Evolutionary conservation across 2,113 vertebrate species (phyloP).

Genomic region (Perca flavescens): DNA sequence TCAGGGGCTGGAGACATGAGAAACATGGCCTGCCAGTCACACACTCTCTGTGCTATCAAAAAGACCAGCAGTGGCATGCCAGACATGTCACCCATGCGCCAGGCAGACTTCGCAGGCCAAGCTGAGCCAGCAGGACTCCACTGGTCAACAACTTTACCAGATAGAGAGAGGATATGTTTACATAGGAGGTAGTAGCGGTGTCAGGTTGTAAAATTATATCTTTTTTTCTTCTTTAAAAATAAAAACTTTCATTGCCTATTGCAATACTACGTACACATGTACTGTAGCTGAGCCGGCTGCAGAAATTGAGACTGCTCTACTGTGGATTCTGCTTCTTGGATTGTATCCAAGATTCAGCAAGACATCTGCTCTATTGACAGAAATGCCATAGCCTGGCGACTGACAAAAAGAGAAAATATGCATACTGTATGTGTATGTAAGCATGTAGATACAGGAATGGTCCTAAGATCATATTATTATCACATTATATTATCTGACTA

Average conservation of each 20-base stretch:
- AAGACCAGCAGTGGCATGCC: slow-evolving; percentile 81
- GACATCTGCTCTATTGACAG: slow-evolving; percentile 52
- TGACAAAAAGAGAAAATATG: slow-evolving; percentile 24
- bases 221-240: neutral
- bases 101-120: slow-evolving; percentile 80
- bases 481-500: neutral
- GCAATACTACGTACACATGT: neutral
- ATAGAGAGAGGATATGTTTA: slow-evolving; percentile 79
- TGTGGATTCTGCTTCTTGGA: slow-evolving; percentile 41
- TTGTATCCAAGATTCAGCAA: slow-evolving; percentile 38
- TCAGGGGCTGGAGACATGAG: slow-evolving; percentile 82
- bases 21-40: slow-evolving; percentile 83
- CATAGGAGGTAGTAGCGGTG: slow-evolving; percentile 64
- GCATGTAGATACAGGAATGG: neutral
- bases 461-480: neutral
- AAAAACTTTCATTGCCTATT: neutral
- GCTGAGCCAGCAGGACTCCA: slow-evolving; percentile 60
- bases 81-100: slow-evolving; percentile 81
- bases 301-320: neutral
- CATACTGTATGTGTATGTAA: neutral
- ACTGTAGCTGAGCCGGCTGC: slow-evolving; percentile 13
- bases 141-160: slow-evolving; percentile 80
- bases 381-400: slow-evolving; percentile 29
- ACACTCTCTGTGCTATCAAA: slow-evolving; percentile 78
- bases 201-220: slow-evolving; percentile 1